Conservation (phyloP, 1,140 invertebrate genomes). For the Aculops lycopersici region DNA sequence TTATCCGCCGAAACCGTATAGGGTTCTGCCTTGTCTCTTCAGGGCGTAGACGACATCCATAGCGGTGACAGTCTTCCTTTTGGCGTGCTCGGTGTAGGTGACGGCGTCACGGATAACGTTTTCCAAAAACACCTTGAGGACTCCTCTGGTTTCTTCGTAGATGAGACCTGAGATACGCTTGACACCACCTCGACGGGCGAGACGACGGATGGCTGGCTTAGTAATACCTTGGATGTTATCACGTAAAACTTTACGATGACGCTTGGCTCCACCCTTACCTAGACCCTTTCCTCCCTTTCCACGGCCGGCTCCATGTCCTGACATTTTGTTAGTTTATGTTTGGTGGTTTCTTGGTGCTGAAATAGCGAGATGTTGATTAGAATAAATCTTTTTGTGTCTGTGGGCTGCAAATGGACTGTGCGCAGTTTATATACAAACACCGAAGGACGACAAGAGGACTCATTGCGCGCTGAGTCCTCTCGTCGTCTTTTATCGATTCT, state of each 20-base stretch:
- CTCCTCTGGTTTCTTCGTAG: conserved; percentile 29
- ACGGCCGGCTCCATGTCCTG: background rate
- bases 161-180: conserved; percentile 34
- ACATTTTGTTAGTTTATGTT: background rate
- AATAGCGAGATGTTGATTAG: background rate
- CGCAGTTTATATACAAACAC: background rate
- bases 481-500: too few species aligned
- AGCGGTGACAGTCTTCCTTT: conserved; percentile 44
- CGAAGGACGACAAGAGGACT: background rate
- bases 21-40: conserved; percentile 36
- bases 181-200: conserved; percentile 33
- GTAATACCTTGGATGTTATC: conserved; percentile 39
- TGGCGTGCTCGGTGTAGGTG: conserved; percentile 44
- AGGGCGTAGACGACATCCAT: conserved; percentile 58
- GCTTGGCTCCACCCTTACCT: conserved; percentile 31
- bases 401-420: background rate
- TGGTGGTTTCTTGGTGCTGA: background rate
- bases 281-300: conserved; percentile 23
- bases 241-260: conserved; percentile 25
- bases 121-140: conserved; percentile 39
- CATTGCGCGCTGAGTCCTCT: too few species aligned
- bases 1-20: conserved; percentile 26
- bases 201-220: conserved; percentile 25
- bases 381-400: background rate
- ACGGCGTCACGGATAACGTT: conserved; percentile 45